phyloP scores from a whole-genome alignment of 2,797 vertebrate genomes.

The Sebastolobus altivelis region DNA sequence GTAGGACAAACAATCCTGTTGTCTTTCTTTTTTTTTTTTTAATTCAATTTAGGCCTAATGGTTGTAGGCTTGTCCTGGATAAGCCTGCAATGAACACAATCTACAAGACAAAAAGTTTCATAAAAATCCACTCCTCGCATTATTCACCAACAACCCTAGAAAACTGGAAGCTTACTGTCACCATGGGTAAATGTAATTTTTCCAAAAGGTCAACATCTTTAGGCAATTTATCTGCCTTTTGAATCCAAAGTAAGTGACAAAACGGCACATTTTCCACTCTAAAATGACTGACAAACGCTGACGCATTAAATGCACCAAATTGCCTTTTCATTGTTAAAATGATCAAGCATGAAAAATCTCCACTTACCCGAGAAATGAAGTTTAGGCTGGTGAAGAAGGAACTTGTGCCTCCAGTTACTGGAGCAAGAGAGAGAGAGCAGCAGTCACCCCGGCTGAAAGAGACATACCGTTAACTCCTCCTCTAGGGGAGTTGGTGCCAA shows the following conservation, averaged over 20 bases:
- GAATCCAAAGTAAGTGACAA: background rate
- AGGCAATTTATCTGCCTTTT: background rate
- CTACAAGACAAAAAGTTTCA: background rate
- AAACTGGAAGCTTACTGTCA: background rate
- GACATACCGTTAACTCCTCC: conserved; percentile 84
- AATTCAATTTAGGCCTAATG: background rate
- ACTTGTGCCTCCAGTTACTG: conserved; percentile 83
- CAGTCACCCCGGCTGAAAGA: conserved; percentile 60
- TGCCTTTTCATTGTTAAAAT: conserved; percentile 6
- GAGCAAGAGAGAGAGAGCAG: conserved; percentile 83
- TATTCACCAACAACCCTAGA: background rate
- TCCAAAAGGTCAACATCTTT: background rate
- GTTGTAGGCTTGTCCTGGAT: background rate
- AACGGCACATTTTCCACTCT: background rate
- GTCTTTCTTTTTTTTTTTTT: background rate
- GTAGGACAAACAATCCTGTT: background rate
- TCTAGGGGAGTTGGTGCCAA: conserved; percentile 71
- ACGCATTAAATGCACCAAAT: background rate
- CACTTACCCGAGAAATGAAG: conserved; percentile 79
- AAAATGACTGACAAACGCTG: background rate
- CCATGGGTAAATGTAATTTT: background rate
- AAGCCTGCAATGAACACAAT: background rate
- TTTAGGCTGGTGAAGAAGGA: conserved; percentile 77
- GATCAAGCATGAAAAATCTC: conserved; percentile 6
- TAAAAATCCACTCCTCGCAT: background rate